These are phyloP conservation scores for Coendou prehensilis DNA, from an alignment of 2,797 vertebrate species.

Conservation along the genomic window DNA sequence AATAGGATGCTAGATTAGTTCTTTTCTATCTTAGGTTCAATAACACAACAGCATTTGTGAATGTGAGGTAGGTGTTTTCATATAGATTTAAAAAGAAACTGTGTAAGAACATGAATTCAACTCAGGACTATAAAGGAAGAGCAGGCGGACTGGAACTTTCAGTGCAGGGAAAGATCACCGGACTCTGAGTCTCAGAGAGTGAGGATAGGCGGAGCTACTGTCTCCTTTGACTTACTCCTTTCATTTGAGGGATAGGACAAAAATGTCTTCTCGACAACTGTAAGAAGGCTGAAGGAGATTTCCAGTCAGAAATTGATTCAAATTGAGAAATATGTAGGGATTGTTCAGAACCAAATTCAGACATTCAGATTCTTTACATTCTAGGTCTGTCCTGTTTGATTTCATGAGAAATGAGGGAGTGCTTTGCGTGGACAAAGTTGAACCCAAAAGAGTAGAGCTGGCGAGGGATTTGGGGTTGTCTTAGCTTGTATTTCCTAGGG, in stretches of 20 bases:
- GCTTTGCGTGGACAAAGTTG: not conserved
- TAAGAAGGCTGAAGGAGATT: not conserved
- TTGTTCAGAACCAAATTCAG: not conserved
- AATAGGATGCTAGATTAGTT: not conserved
- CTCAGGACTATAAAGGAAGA: not conserved
- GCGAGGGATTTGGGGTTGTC: not conserved
- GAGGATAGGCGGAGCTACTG: too few species aligned
- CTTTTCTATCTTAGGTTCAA: not conserved
- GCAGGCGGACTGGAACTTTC: not conserved
- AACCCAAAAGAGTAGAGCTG: not conserved
- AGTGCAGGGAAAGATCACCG: not conserved
- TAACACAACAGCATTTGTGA: not conserved
- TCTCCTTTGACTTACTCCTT: not conserved
- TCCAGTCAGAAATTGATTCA: not conserved
- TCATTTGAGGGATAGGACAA: not conserved
- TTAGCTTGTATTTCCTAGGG: not conserved
- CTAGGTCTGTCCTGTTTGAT: not conserved
- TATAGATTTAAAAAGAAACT: conserved; percentile 17
- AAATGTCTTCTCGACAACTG: not conserved
- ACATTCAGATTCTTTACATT: not conserved
- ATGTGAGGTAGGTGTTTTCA: not conserved
- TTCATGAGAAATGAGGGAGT: not conserved
- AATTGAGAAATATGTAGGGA: not conserved
- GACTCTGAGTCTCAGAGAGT: not conserved
- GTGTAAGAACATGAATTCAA: not conserved